phyloP scores from a whole-genome alignment of 2,113 vertebrate species.

The Ctenomys sociabilis region DNA sequence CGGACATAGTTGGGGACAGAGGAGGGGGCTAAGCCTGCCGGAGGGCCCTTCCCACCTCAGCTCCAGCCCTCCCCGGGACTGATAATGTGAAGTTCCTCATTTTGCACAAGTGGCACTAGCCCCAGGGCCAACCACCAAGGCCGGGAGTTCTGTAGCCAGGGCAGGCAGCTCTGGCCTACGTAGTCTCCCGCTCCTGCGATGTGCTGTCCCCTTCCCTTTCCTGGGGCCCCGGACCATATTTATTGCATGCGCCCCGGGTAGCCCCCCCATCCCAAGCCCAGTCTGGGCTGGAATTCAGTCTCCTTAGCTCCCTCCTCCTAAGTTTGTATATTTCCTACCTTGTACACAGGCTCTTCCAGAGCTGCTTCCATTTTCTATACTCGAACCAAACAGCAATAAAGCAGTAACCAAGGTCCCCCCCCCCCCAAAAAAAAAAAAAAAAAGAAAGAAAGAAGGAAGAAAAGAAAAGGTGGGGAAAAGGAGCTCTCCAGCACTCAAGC shows the following conservation, averaged over 20 bases:
- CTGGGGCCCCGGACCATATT: conserved; percentile 77
- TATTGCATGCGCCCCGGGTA: conserved; percentile 81
- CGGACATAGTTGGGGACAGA: conserved; percentile 68
- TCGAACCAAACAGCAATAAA: conserved; percentile 84
- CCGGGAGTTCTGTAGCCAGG: conserved; percentile 44
- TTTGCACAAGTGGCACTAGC: conserved; percentile 84
- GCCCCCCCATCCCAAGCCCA: conserved; percentile 68
- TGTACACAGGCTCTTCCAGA: conserved; percentile 83
- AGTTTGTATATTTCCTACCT: conserved; percentile 81
- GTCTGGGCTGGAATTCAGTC: conserved; percentile 64
- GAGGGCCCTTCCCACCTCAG: conserved; percentile 65
- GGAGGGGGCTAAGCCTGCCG: conserved; percentile 78
- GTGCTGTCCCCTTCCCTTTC: conserved; percentile 30
- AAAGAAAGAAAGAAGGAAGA: too few species aligned
- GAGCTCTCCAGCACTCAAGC: too few species aligned
- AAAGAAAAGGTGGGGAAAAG: too few species aligned
- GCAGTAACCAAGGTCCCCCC: conserved; percentile 81
- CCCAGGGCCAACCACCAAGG: conserved; percentile 70
- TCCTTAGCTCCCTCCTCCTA: conserved; percentile 74
- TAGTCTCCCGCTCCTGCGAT: conserved; percentile 43
- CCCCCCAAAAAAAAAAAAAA: too few species aligned
- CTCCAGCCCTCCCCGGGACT: conserved; percentile 78
- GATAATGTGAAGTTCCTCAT: conserved; percentile 85
- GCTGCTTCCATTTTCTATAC: conserved; percentile 84
- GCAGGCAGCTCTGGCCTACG: conserved; percentile 46